A percentile compares a stretch with the other conserved stretches of the same genome.
phyloP scores from a whole-genome alignment of 2,113 vertebrate species.

The Hepsetus odoe region DNA sequence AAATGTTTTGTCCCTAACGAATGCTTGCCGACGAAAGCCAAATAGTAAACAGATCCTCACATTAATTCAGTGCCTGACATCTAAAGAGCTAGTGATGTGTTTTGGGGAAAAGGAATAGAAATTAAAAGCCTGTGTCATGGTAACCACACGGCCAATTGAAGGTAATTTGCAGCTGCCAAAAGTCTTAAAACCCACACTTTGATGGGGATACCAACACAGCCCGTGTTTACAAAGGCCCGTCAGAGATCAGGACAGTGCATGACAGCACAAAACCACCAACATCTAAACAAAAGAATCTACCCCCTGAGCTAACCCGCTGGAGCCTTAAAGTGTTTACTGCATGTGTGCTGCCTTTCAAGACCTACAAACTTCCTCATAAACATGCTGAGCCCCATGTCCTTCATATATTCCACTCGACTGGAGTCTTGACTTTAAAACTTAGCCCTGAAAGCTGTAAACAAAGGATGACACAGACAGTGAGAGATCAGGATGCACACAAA shows the following conservation, averaged over 20 bases:
- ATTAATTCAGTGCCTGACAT: slow-evolving; percentile 44
- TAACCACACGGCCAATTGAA: slow-evolving; percentile 37
- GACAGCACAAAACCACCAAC: background rate
- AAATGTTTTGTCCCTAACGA: slow-evolving; percentile 58
- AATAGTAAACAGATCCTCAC: slow-evolving; percentile 34
- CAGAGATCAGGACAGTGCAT: slow-evolving; percentile 20
- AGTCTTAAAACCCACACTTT: slow-evolving; percentile 19
- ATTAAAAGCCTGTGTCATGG: slow-evolving; percentile 40
- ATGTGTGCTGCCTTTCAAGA: background rate
- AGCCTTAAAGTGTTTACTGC: slow-evolving; percentile 8
- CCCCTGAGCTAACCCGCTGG: background rate
- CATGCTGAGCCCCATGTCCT: background rate
- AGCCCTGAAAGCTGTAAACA: background rate
- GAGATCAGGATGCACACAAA: too few relatives aligned
- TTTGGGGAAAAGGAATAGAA: slow-evolving; percentile 17
- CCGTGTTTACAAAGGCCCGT: background rate
- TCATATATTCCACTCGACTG: background rate
- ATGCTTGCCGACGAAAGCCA: slow-evolving; percentile 20
- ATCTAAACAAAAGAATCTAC: background rate
- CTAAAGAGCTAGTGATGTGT: slow-evolving; percentile 39
- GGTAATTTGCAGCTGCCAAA: slow-evolving; percentile 37
- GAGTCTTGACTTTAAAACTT: slow-evolving; percentile 2
- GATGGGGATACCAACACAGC: slow-evolving; percentile 1
- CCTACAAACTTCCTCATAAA: slow-evolving; percentile 5
- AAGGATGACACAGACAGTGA: background rate